phyloP scores from a whole-genome alignment of 92 coral and sea anemone genomes.

The Palythoa grandis region DNA sequence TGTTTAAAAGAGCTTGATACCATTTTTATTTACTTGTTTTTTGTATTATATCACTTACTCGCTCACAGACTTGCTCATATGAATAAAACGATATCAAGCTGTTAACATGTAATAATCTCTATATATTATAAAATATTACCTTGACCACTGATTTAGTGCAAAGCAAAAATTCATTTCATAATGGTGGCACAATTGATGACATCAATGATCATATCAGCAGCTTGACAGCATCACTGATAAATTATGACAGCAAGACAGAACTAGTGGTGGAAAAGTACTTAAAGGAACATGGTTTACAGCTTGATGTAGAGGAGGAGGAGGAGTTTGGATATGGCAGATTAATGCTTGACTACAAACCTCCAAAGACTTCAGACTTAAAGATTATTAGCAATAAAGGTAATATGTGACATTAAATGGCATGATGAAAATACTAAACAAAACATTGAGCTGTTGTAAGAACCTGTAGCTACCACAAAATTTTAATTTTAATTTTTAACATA shows the following conservation, averaged over 20 bases:
- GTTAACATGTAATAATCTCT: too few species aligned
- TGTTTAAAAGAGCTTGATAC: too few species aligned
- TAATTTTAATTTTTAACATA: too few species aligned
- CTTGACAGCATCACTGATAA: slow-evolving; percentile 65
- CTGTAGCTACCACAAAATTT: too few species aligned
- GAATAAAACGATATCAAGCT: too few species aligned
- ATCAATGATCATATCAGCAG: slow-evolving; percentile 84
- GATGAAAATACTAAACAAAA: too few species aligned
- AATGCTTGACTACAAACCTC: slow-evolving; percentile 85
- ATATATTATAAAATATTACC: too few species aligned
- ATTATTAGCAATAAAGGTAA: slow-evolving; percentile 74
- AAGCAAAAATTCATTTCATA: slow-evolving; percentile 61
- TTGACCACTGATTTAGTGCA: slow-evolving; percentile 9
- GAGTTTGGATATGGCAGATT: slow-evolving; percentile 94
- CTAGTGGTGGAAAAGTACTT: slow-evolving; percentile 91
- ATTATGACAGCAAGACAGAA: slow-evolving; percentile 71
- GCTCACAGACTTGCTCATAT: too few species aligned
- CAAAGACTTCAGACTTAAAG: slow-evolving; percentile 63
- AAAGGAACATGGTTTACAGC: slow-evolving; percentile 68
- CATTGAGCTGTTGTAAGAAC: not conserved
- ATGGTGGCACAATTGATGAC: slow-evolving; percentile 85
- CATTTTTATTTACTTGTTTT: too few species aligned
- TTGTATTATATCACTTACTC: too few species aligned
- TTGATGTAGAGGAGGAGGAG: slow-evolving; percentile 82
- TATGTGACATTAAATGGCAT: not conserved